Base-by-base conservation (phyloP, 2,113 vertebrate species). In the Sylvilagus bachmani region DNA sequence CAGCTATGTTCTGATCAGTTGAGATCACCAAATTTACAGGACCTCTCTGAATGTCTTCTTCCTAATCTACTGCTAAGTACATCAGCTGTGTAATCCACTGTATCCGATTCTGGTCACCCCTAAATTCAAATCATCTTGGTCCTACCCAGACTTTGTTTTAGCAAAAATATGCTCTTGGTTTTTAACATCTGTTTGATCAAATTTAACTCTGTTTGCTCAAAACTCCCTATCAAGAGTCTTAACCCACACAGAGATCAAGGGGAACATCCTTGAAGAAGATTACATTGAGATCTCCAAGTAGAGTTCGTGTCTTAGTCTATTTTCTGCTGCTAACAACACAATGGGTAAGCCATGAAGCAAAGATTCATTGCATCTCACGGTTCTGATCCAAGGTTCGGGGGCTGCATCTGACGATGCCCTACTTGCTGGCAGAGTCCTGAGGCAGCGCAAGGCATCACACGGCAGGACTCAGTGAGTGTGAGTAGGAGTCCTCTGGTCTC, bases 131-230 rank as follows among this genome's bases (percentile, higher is more conserved):
- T 33, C 16, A 62, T 74, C 62, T 77, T 71, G 69, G 27, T 49
- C 61, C 6, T 24, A 10, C 51, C 38, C 33, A 64, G 62, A 79
- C 29, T 78, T 92, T 51, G 53, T 49, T 73, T 93, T 55, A 82
- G 58, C 6, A 44, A 61, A 73, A 84, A 79, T 36, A 83, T 11
- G 16, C 8, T 17, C 62, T 78, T 94, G 75, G 64, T 64, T 75
- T 90, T 36, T 21, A 78, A 89, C 62, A 69, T 94, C 69, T 6
- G 14, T 73, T 51, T 91, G 70, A 75, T 17, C 70, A 74, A 79
- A 61, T 90, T 83, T 55, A 64, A 74, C 51, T 91, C 55, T 70
- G 1, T 61, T 81, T 44, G 44, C 7, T 44, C 44, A 44, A 44
- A 7, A 17, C 70, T 92, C 74, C 24, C 53, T 90, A 44, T 61